Evolutionary conservation across 2,113 vertebrate genomes (phyloP).

Genomic region (Takifugu bimaculatus): DNA sequence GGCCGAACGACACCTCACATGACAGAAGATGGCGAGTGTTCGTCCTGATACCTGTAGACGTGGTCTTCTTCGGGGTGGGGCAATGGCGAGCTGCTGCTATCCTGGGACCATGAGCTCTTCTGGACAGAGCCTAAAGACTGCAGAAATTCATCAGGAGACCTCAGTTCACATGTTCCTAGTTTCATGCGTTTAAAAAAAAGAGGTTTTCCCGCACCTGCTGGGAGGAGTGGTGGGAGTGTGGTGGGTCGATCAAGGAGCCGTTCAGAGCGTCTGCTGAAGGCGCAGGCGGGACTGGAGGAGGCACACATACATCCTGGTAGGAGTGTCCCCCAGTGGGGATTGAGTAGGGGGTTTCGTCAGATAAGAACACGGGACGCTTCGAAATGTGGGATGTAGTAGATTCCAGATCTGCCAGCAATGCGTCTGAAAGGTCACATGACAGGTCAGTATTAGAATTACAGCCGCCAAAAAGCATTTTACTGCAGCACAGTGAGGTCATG

Average conservation of each 20-base stretch:
- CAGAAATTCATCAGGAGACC: constrained; percentile 24
- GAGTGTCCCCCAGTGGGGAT: constrained; percentile 86
- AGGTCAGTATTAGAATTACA: constrained; percentile 10
- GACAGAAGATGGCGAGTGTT: background rate
- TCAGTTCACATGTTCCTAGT: background rate
- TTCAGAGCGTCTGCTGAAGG: constrained; percentile 89
- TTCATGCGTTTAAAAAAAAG: too few relatives aligned
- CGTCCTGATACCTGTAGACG: constrained; percentile 85
- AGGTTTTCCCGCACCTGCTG: constrained; percentile 77
- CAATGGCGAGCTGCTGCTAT: constrained; percentile 75
- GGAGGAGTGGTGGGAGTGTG: constrained; percentile 77
- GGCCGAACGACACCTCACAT: background rate
- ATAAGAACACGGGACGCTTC: constrained; percentile 87
- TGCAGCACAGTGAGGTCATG: constrained; percentile 5
- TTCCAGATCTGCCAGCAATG: constrained; percentile 92
- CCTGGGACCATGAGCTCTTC: constrained; percentile 80
- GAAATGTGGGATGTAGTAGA: constrained; percentile 97
- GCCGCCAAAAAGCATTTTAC: constrained; percentile 32
- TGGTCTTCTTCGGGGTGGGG: constrained; percentile 89
- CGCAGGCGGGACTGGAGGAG: constrained; percentile 85
- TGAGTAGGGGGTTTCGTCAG: constrained; percentile 92
- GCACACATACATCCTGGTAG: constrained; percentile 83
- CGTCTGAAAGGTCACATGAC: constrained; percentile 74
- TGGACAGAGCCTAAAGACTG: constrained; percentile 78
- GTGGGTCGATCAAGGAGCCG: constrained; percentile 81